Percentiles rank a stretch among this genome's conserved stretches.
Conservation (phyloP, 1,140 invertebrate genomes). For the Drosophila bocqueti region DNA sequence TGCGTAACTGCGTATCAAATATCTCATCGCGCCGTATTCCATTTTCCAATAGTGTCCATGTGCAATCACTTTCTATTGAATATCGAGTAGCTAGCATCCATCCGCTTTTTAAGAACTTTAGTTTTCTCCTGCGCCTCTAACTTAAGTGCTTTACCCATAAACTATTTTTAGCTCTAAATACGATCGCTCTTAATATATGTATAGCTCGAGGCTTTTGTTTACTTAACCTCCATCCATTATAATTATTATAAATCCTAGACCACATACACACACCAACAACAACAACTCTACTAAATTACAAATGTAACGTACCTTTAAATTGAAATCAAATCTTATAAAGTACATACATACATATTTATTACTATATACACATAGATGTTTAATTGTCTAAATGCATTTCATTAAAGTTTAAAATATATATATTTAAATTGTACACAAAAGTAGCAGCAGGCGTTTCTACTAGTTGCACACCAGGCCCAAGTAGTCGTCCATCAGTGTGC, state of each 20-base stretch:
- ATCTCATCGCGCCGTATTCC: conserved; percentile 25
- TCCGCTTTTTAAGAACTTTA: conserved; percentile 33
- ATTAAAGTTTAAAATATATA: conserved; percentile 78
- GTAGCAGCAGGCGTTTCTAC: conserved; percentile 38
- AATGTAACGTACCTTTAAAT: conserved; percentile 82
- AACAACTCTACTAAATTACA: conserved; percentile 72
- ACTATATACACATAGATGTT: conserved; percentile 74
- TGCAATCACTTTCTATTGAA: conserved; percentile 39
- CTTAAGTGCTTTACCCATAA: conserved; percentile 53
- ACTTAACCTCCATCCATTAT: conserved; percentile 67
- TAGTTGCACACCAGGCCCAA: conserved; percentile 89
- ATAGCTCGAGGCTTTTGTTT: conserved; percentile 60
- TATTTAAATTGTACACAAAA: conserved; percentile 52
- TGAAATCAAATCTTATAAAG: conserved; percentile 80
- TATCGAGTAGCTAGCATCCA: conserved; percentile 5
- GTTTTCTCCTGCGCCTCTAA: conserved; percentile 34
- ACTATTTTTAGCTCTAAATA: conserved; percentile 38
- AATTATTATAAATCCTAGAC: conserved; percentile 45
- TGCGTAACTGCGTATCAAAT: conserved; percentile 16
- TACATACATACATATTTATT: conserved; percentile 75
- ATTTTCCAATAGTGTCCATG: conserved; percentile 11
- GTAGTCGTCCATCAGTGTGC: conserved; percentile 99
- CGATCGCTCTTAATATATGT: conserved; percentile 18
- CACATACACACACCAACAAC: conserved; percentile 13
- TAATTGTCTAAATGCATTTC: conserved; percentile 78